These are phyloP conservation scores for Orthosia cruda DNA, from an alignment of 2,888 invertebrate species.

Conservation along the genomic window DNA sequence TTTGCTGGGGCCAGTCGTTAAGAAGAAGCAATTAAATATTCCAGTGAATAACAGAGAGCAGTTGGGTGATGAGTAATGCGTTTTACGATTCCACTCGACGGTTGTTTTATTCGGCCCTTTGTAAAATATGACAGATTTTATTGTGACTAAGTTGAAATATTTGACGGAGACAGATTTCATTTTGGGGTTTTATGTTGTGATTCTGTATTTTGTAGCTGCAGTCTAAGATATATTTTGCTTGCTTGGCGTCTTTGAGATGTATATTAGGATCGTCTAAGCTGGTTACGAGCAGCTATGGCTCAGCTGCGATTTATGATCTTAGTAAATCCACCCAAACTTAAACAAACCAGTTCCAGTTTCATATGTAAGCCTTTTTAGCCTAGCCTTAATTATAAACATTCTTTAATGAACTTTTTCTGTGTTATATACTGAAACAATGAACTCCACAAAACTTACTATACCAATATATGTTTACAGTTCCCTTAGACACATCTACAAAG, in stretches of 20 bases:
- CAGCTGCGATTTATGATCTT: not conserved
- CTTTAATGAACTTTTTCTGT: not conserved
- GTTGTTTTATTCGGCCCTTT: conserved; percentile 66
- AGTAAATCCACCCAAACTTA: not conserved
- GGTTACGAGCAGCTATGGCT: not conserved
- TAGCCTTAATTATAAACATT: not conserved
- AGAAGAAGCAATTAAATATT: conserved; percentile 77
- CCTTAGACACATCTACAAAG: too few species aligned
- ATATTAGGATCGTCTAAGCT: conserved; percentile 1
- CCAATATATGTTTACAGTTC: not conserved
- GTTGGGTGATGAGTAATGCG: conserved; percentile 70
- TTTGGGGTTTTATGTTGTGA: conserved; percentile 51
- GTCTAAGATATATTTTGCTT: conserved; percentile 8
- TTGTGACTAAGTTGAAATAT: conserved; percentile 56
- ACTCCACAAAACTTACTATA: not conserved
- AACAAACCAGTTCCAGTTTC: conserved; percentile 9
- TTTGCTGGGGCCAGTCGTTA: conserved; percentile 76
- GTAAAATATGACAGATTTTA: conserved; percentile 66
- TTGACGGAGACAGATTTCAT: conserved; percentile 59
- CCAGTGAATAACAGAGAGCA: conserved; percentile 74
- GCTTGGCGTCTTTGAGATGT: conserved; percentile 19
- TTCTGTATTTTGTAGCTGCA: conserved; percentile 29
- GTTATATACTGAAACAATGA: not conserved
- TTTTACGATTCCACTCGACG: conserved; percentile 68
- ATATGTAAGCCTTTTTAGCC: not conserved